phyloP scores from a whole-genome alignment of 2,888 invertebrate species.

The Gordius sp. region DNA sequence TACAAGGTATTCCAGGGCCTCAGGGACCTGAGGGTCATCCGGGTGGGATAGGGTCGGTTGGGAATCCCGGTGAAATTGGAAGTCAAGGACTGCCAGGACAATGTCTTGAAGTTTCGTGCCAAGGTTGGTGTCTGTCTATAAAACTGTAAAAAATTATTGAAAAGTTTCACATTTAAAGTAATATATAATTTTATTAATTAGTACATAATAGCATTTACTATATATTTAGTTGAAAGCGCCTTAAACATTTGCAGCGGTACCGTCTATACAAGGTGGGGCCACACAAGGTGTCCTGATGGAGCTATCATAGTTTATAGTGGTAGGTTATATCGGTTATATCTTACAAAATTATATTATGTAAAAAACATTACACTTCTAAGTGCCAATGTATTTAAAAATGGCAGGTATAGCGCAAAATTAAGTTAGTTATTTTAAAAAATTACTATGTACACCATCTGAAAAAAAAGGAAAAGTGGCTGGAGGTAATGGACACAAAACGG shows the following conservation, averaged over 20 bases:
- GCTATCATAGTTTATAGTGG: constrained; percentile 13
- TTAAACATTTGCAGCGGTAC: constrained; percentile 5
- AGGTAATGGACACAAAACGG: background rate
- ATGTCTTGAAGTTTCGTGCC: background rate
- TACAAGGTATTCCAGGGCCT: background rate
- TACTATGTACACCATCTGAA: no score
- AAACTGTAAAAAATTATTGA: no score
- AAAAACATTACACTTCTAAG: no score
- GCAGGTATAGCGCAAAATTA: no score
- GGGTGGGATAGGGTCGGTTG: background rate
- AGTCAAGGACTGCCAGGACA: background rate
- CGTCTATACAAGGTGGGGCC: constrained; percentile 8
- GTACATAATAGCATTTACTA: no score
- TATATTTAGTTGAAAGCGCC: no score
- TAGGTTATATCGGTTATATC: no score
- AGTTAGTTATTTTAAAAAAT: no score
- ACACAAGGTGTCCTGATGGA: background rate
- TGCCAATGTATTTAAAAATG: no score
- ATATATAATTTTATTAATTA: no score
- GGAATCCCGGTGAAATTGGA: background rate
- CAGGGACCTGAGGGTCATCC: constrained; percentile 3
- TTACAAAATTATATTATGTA: no score
- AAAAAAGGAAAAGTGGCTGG: constrained; percentile 10
- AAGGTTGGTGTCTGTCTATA: no score
- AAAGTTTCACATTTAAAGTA: background rate